Evolutionary conservation across 2,888 invertebrate species (phyloP).

Genomic region (Unio delphinus): DNA sequence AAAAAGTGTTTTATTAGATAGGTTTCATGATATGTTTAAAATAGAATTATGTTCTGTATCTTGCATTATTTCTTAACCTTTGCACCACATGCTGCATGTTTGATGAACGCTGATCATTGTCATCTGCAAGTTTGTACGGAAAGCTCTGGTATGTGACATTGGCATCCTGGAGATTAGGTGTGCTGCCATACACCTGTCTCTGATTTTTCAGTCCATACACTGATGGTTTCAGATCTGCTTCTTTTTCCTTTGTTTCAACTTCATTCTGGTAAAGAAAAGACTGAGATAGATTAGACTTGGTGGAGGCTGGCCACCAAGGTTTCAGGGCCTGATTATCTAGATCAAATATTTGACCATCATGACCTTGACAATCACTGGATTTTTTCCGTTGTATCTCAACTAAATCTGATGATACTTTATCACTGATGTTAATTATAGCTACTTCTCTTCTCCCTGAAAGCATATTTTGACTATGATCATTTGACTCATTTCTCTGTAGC

Average conservation of each 20-base stretch:
- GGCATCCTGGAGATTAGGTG: constrained; percentile 26
- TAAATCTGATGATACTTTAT: constrained; percentile 25
- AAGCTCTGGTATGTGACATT: constrained; percentile 19
- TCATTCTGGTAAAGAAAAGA: constrained; percentile 13
- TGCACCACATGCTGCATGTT: constrained; percentile 1
- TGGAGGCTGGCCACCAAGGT: constrained; percentile 23
- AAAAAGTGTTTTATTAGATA: no score
- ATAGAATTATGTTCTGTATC: not conserved
- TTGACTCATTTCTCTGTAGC: not conserved
- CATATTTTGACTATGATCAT: not conserved
- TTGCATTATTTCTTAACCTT: not conserved
- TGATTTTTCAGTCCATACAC: constrained; percentile 43
- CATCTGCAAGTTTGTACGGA: constrained; percentile 28
- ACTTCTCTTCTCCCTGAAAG: constrained; percentile 13
- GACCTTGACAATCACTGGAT: constrained; percentile 22
- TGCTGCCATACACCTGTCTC: constrained; percentile 47
- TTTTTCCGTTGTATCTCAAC: constrained; percentile 31
- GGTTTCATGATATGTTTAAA: no score
- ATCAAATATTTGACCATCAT: constrained; percentile 9
- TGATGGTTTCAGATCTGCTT: constrained; percentile 38
- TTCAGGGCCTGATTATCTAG: constrained; percentile 19
- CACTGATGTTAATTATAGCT: constrained; percentile 40
- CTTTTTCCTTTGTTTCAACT: constrained; percentile 5
- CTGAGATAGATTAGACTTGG: constrained; percentile 9
- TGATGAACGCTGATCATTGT: not conserved